These are phyloP conservation scores for Heptranchias perlo DNA, from an alignment of 2,113 vertebrate species.

Conservation along the genomic window DNA sequence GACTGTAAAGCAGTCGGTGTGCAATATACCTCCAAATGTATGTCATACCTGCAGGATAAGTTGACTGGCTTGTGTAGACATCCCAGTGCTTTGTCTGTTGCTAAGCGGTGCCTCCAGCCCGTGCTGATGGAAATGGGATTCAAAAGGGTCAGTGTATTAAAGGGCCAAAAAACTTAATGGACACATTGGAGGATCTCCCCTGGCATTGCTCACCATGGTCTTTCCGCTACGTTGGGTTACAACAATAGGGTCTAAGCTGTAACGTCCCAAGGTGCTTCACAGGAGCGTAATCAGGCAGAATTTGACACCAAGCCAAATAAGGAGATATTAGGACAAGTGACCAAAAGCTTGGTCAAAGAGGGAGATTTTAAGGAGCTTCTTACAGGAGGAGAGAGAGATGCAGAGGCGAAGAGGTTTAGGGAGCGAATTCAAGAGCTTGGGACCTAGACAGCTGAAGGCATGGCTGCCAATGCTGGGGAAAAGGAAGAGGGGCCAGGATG, in stretches of 20 bases:
- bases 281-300: background rate
- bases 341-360: background rate
- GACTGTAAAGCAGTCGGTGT: background rate
- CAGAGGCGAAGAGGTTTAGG: background rate
- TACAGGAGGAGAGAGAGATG: background rate
- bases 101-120: background rate
- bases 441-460: no score
- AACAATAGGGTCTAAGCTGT: background rate
- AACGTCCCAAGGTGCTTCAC: no score
- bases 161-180: background rate
- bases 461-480: background rate
- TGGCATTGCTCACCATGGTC: background rate
- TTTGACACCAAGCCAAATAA: background rate
- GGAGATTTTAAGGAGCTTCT: background rate
- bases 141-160: background rate
- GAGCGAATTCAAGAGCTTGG: background rate
- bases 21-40: background rate
- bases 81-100: background rate
- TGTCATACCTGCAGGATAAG: background rate
- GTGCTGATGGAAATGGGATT: background rate
- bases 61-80: background rate
- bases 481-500: background rate
- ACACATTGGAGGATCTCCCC: background rate
- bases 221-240: background rate
- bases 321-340: background rate